phyloP scores from a whole-genome alignment of 1,140 invertebrate genomes.

The Anthonomus grandis region DNA sequence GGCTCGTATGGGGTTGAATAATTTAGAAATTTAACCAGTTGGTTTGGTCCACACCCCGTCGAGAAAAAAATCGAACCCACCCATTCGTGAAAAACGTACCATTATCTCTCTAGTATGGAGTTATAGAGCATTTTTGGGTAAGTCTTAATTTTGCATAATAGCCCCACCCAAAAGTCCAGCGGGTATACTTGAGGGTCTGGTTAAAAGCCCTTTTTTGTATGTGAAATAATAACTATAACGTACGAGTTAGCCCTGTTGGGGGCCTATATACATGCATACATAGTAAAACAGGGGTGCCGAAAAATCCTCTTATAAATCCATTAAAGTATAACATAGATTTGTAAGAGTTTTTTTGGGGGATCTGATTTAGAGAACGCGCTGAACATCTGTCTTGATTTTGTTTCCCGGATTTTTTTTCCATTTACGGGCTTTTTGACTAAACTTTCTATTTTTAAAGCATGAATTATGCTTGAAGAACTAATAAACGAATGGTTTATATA shows the following conservation, averaged over 20 bases:
- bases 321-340: conserved; percentile 17
- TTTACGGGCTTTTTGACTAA: too few species aligned
- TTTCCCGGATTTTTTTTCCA: too few species aligned
- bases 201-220: conserved; percentile 10
- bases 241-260: conserved; percentile 20
- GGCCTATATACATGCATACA: conserved; percentile 2
- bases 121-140: conserved; percentile 8
- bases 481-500: too few species aligned
- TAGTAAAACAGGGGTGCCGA: neutral
- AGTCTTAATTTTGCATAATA: conserved; percentile 22
- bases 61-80: conserved; percentile 9
- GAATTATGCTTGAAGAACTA: too few species aligned
- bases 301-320: conserved; percentile 28
- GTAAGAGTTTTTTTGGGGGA: conserved; percentile 21
- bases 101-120: conserved; percentile 11
- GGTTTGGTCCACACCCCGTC: neutral
- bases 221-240: conserved; percentile 28
- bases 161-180: conserved; percentile 21
- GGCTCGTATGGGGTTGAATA: conserved; percentile 4
- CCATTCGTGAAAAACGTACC: conserved; percentile 19
- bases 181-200: conserved; percentile 5
- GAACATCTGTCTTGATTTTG: too few species aligned
- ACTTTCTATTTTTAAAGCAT: too few species aligned
- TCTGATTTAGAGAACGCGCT: too few species aligned
- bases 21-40: conserved; percentile 20